phyloP scores from a whole-genome alignment of 2,888 invertebrate species.

The Oscheius myriophilus region DNA sequence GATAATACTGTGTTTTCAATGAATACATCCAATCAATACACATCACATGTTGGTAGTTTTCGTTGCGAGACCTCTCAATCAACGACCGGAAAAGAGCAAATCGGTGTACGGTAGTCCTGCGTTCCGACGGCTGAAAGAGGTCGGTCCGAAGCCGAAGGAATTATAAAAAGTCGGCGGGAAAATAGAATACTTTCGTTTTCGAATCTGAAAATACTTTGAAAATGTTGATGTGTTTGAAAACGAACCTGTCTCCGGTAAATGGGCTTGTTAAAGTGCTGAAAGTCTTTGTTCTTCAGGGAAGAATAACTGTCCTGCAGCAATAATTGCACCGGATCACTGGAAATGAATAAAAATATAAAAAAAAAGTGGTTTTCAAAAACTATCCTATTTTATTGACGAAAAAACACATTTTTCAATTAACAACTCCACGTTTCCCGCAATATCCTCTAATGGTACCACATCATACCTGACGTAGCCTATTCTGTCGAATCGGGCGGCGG shows the following conservation, averaged over 20 bases:
- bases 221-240: not conserved
- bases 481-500: constrained; percentile 19
- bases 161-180: constrained; percentile 51
- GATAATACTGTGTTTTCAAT: too few relatives aligned
- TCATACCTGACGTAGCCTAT: constrained; percentile 21
- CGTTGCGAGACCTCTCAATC: not conserved
- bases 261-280: constrained; percentile 39
- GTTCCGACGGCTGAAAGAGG: constrained; percentile 42
- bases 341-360: not conserved
- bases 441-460: too few relatives aligned
- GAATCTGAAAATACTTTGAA: constrained; percentile 36
- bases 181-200: constrained; percentile 49
- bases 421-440: too few relatives aligned
- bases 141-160: constrained; percentile 41
- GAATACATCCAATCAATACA: too few relatives aligned
- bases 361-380: not conserved
- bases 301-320: constrained; percentile 52
- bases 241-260: constrained; percentile 37
- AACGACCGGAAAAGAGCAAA: constrained; percentile 39
- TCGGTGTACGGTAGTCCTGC: constrained; percentile 41
- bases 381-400: not conserved
- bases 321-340: constrained; percentile 48
- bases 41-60: not conserved
- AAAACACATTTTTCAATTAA: not conserved
- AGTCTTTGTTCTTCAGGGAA: constrained; percentile 48